phyloP scores from a whole-genome alignment of 2,888 invertebrate species.

The Watsonalla binaria region DNA sequence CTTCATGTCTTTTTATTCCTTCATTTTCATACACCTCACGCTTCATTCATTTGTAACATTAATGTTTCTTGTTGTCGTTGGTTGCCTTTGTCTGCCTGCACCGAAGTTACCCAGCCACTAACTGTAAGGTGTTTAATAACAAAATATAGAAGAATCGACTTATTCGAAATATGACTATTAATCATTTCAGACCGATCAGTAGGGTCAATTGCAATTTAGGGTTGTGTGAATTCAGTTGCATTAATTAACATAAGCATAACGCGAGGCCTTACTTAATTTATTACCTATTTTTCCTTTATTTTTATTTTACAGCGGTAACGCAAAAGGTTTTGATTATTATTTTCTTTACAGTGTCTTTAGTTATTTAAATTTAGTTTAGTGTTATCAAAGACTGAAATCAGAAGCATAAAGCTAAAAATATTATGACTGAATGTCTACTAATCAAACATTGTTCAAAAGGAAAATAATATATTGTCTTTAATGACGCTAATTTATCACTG shows the following conservation, averaged over 20 bases:
- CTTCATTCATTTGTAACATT: not conserved
- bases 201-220: too few species aligned
- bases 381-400: not conserved
- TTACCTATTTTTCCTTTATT: too few species aligned
- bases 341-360: too few species aligned
- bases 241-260: too few species aligned
- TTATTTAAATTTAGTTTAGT: not conserved
- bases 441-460: too few species aligned
- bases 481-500: slow-evolving; percentile 4
- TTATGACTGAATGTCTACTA: too few species aligned
- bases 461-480: not conserved
- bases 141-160: not conserved
- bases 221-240: too few species aligned
- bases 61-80: slow-evolving; percentile 15
- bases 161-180: too few species aligned
- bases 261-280: too few species aligned
- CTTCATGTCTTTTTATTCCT: slow-evolving; percentile 6
- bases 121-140: slow-evolving; percentile 13
- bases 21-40: slow-evolving; percentile 5
- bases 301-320: too few species aligned
- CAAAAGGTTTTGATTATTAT: too few species aligned
- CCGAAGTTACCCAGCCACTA: slow-evolving; percentile 42
- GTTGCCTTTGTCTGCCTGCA: slow-evolving; percentile 41
- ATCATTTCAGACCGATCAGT: too few species aligned
- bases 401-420: not conserved